Percentiles rank a stretch among this genome's conserved stretches.
Evolutionary conservation across 2,797 vertebrate genomes (phyloP).

Genomic region (Myotis myotis): DNA sequence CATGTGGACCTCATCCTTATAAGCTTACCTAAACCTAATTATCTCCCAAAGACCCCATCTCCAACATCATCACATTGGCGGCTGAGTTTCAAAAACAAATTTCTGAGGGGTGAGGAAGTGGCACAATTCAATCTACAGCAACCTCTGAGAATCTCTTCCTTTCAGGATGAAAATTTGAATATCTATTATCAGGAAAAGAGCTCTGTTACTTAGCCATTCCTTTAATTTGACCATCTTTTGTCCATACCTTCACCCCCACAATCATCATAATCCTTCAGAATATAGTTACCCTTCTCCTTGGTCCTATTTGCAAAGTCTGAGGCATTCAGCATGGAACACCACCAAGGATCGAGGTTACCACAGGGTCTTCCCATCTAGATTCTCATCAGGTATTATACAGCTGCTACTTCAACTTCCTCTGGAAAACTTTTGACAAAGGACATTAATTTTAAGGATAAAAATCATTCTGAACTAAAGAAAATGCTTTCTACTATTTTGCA

Average conservation of each 20-base stretch:
- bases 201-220: neutral
- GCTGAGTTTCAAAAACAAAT: neutral
- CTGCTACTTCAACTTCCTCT: neutral
- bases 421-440: neutral
- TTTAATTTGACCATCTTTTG: neutral
- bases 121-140: neutral
- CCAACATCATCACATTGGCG: neutral
- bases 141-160: neutral
- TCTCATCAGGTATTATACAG: neutral
- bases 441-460: neutral
- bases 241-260: neutral
- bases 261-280: neutral
- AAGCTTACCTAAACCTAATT: neutral
- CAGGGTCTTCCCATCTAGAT: neutral
- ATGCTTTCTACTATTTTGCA: neutral
- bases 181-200: neutral
- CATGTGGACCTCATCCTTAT: fast-evolving
- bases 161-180: neutral
- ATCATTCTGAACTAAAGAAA: neutral
- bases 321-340: fast-evolving
- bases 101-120: neutral
- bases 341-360: neutral
- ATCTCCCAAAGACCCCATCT: neutral
- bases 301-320: neutral
- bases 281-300: neutral